These are phyloP conservation scores for Crioceris asparagi DNA, from an alignment of 2,888 invertebrate species.

Conservation along the genomic window DNA sequence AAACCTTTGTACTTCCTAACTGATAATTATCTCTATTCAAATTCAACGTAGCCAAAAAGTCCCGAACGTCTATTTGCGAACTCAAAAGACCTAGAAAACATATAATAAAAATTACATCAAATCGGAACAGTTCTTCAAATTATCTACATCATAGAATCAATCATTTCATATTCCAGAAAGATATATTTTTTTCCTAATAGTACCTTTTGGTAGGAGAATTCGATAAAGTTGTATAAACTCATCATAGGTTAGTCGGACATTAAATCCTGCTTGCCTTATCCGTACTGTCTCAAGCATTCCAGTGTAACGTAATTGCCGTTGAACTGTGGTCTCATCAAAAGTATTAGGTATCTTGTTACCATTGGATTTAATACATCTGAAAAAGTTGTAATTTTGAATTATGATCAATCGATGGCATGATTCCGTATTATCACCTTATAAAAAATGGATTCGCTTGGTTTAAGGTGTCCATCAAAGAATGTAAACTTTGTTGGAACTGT, in stretches of 20 bases:
- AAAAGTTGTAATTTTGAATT: constrained; percentile 1
- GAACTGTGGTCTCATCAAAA: constrained; percentile 89
- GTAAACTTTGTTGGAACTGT: constrained; percentile 88
- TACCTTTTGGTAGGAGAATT: constrained; percentile 73
- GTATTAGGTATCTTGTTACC: constrained; percentile 71
- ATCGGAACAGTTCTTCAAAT: too few relatives aligned
- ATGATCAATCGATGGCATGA: too few relatives aligned
- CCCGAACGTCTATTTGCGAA: constrained; percentile 74
- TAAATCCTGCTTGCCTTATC: constrained; percentile 90
- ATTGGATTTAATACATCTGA: constrained; percentile 89
- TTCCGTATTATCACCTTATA: constrained; percentile 76
- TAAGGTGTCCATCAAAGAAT: constrained; percentile 85
- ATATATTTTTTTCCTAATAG: too few relatives aligned
- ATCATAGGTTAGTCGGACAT: constrained; percentile 85
- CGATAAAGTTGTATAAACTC: constrained; percentile 90
- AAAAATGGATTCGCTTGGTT: constrained; percentile 83
- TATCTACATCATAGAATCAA: too few relatives aligned
- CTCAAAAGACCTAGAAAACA: constrained; percentile 50
- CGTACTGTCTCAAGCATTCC: constrained; percentile 95
- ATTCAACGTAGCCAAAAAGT: constrained; percentile 73
- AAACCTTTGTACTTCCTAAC: constrained; percentile 72
- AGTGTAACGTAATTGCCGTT: constrained; percentile 83
- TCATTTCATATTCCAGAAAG: too few relatives aligned
- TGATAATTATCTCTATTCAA: constrained; percentile 86
- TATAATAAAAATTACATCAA: constrained; percentile 28